phyloP scores from a whole-genome alignment of 2,113 vertebrate genomes.

The Dermatemys mawii region DNA sequence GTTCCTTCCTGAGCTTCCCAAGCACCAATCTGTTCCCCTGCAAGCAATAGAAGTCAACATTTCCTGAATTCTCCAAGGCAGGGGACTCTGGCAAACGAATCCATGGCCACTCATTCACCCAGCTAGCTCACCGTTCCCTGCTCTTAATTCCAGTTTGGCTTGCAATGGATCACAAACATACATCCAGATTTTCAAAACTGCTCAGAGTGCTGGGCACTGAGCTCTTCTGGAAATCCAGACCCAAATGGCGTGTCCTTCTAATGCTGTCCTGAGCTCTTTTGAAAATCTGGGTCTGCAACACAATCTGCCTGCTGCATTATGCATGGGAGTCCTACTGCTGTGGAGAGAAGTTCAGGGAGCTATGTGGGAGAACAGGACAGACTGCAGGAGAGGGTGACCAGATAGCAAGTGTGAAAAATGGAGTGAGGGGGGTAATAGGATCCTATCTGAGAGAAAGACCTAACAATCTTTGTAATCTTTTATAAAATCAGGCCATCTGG shows the following conservation, averaged over 20 bases:
- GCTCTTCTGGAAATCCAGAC: not conserved
- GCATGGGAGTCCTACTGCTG: too few species aligned
- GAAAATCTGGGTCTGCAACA: not conserved
- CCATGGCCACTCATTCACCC: not conserved
- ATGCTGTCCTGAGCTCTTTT: not conserved
- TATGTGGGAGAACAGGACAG: not conserved
- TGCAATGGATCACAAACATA: not conserved
- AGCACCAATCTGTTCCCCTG: not conserved
- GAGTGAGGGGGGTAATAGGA: too few species aligned
- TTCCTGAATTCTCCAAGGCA: not conserved
- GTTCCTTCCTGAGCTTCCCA: not conserved
- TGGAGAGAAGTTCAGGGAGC: not conserved
- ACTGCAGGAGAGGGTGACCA: too few species aligned
- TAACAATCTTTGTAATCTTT: too few species aligned
- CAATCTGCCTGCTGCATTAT: rapidly evolving
- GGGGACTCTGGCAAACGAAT: not conserved
- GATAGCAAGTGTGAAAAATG: too few species aligned
- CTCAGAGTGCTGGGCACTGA: not conserved
- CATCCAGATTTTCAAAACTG: not conserved
- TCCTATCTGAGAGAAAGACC: too few species aligned
- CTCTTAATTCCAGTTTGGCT: not conserved
- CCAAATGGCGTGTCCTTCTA: not conserved
- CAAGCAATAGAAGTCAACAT: not conserved
- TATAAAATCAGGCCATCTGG: too few species aligned
- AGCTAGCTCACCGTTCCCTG: not conserved